Evolutionary conservation across 2,113 vertebrate species (phyloP).

Genomic region (Acrocephalus arundinaceus): DNA sequence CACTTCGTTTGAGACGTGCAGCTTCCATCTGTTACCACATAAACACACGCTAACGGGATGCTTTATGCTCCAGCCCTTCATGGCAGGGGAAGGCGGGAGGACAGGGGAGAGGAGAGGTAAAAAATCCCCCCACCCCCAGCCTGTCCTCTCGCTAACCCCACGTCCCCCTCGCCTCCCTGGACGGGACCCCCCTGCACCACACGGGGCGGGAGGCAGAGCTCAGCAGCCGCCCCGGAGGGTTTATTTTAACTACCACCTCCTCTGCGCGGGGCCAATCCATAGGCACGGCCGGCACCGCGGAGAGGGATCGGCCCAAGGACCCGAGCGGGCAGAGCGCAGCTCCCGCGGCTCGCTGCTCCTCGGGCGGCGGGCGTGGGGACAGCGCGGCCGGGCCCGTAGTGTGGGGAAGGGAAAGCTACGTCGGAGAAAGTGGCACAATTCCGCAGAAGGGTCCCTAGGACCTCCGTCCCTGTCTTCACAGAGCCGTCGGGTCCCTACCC

Average conservation of each 20-base stretch:
- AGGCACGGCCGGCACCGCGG: neutral
- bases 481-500: neutral
- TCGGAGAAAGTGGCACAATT: neutral
- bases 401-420: neutral
- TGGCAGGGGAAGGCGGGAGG: neutral
- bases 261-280: neutral
- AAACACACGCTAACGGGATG: conserved; percentile 21
- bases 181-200: neutral
- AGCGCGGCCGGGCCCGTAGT: neutral
- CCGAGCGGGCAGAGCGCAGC: neutral
- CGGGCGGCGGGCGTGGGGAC: neutral
- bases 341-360: neutral
- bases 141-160: conserved; percentile 40
- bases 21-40: conserved; percentile 35
- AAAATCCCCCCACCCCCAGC: neutral
- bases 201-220: neutral
- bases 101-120: neutral
- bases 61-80: neutral
- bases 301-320: neutral
- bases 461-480: too few relatives aligned
- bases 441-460: neutral
- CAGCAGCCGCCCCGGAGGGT: neutral
- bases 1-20: neutral
- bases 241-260: neutral
- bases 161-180: neutral